Evolutionary conservation across 53 echinoderm and acorn worm species (phyloP), one percentile per base, ranked within the genome.

Genomic region (Hippasteria phrygiana): DNA sequence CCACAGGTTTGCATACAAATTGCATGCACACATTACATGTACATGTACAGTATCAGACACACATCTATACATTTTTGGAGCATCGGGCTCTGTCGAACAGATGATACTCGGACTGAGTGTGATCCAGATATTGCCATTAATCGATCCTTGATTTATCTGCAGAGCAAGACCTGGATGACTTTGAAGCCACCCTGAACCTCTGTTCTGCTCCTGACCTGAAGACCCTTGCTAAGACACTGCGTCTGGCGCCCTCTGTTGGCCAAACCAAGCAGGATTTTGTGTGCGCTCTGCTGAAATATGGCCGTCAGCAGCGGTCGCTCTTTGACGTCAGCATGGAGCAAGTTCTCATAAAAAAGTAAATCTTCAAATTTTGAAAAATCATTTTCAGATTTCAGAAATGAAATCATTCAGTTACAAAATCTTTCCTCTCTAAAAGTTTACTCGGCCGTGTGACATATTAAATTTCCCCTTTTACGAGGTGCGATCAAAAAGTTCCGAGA

Each of bases 131-230:
- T 11, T 24, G 59, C 59, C 1, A 22, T 8, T 2, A 24, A 24
- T 56, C 35, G 18, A 31, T 65, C 10, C 29, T 78, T 43, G 1
- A n/a, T n/a, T n/a, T 34, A 17, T 45, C 69, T 78, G 17, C 80
- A 94, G 99, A 96, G 74, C 51, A 85, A 36, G 67, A 93, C 34
- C 83, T 99, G 79, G 86, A 38, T 40, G 93, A 99, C 27, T 63
- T 96, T 35, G 93, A 91, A 37, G 82, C 85, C 12, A 65, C 90
- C 2, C 74, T 98, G 63, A 88, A 94, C 13, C 91, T 96, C n/a
- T 90, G 96, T 33, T 77, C 91, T n/a, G 94, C 96, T 32, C 96
- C 96, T 43, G 99, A 99, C 56, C 65, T 99, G 42, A 94, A 94
- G 69, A 92, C 87, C 0, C 51, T 99, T 26, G 91, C 94, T 32